Percentiles rank a stretch among this genome's conserved stretches.
Conservation (phyloP, 2,797 vertebrate species). For the Varecia variegata region DNA sequence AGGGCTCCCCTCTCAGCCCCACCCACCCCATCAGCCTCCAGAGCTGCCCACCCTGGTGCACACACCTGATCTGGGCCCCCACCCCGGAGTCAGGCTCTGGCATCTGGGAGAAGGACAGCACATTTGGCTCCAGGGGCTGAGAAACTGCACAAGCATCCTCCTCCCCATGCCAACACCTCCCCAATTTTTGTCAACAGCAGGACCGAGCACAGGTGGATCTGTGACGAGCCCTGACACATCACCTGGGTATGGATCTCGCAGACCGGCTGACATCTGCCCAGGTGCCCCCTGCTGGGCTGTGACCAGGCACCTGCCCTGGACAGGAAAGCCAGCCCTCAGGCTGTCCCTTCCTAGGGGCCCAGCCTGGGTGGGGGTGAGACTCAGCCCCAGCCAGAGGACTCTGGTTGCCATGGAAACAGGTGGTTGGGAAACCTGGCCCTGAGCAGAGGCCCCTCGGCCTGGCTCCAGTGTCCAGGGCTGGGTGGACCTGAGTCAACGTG, state of each 20-base stretch:
- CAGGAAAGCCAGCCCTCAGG: background rate
- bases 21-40: background rate
- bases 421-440: background rate
- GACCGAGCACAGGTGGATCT: rapidly evolving
- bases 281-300: background rate
- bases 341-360: background rate
- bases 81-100: rapidly evolving
- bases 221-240: too few relatives aligned
- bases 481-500: background rate
- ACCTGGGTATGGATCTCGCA: background rate
- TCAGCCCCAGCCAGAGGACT: background rate
- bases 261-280: too few relatives aligned
- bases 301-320: background rate
- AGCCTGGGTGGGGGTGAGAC: too few relatives aligned
- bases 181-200: background rate
- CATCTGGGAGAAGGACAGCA: background rate
- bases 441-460: background rate
- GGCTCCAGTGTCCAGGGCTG: background rate
- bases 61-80: background rate
- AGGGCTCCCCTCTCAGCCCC: background rate
- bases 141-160: background rate
- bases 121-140: background rate
- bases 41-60: background rate
- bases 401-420: background rate
- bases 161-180: background rate